phyloP scores from a whole-genome alignment of 2,797 vertebrate genomes.

The Myotis planiceps region DNA sequence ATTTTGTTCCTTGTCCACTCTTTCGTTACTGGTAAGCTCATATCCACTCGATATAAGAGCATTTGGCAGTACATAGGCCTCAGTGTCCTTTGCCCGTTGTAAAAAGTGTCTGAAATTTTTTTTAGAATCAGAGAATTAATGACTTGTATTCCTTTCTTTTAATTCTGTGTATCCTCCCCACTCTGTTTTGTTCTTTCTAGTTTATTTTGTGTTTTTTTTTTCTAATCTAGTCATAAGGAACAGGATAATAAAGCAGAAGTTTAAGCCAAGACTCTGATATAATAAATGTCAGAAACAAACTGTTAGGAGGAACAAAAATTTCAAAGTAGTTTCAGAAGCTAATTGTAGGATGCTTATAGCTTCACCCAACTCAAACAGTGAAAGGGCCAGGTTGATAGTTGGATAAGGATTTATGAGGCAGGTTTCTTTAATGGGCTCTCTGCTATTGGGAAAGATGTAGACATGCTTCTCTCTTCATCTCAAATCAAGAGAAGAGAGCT shows the following conservation, averaged over 20 bases:
- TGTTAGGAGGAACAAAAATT: not conserved
- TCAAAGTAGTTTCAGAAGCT: not conserved
- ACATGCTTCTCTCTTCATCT: not conserved
- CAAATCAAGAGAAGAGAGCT: not conserved
- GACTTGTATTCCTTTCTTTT: not conserved
- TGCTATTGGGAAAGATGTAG: not conserved
- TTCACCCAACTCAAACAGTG: not conserved
- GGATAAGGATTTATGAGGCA: not conserved
- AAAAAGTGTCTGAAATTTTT: not conserved
- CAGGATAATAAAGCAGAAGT: constrained; percentile 9
- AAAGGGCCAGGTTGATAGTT: not conserved
- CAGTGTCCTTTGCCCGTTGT: not conserved
- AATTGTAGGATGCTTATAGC: not conserved
- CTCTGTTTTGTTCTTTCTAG: not conserved
- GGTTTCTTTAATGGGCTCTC: not conserved
- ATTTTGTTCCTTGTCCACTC: not conserved
- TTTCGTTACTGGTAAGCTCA: not conserved
- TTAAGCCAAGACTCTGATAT: constrained; percentile 31
- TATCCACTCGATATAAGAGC: not conserved
- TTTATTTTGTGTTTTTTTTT: not conserved
- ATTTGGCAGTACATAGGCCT: not conserved
- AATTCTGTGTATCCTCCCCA: not conserved
- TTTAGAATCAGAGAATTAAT: not conserved
- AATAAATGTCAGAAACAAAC: constrained; percentile 9
- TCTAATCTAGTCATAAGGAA: constrained; percentile 34